Evolutionary conservation across 2,888 invertebrate genomes (phyloP), one percentile per base, ranked within the genome.

Genomic region (Thysanoteuthis rhombus): DNA sequence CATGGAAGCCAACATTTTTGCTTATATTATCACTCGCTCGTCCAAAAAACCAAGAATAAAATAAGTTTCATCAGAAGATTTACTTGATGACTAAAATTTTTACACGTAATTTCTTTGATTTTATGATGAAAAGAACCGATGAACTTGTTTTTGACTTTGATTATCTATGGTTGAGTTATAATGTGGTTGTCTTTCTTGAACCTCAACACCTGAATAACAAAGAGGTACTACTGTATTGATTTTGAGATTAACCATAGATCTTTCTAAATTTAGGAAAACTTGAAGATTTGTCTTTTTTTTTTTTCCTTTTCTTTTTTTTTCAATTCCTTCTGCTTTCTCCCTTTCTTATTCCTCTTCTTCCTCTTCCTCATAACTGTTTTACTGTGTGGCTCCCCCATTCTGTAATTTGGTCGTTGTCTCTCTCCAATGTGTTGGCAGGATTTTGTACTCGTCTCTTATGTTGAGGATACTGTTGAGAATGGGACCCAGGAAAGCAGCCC

Each of bases 401-500:
- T 52, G 25, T 52, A 75, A 75, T 36, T n/a, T 75, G 75, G 12
- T 75, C n/a, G 12, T n/a, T 75, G 32, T 58, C n/a, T n/a, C 75
- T 75, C 75, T 75, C 36, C n/a, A n/a, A n/a, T 75, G 75, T 75
- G n/a, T 52, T 42, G 40, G n/a, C 92, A 92, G 92, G 92, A 92
- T 92, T 92, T 92, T 92, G 92, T 92, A n/a, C 92, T 92, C n/a
- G 45, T 92, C 32, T 40, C 92, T 92, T 92, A 92, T n/a, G 42
- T 39, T 42, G 92, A 92, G 28, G 40, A 40, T 8, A 25, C 28
- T 39, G 25, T 42, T 90, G 38, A 45, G 42, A n/a, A 58, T 38
- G 36, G n/a, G 0, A 47, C 42, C 47, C 94, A 94, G 93, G 94
- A 94, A 58, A 39, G 47, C 58, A 93, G 91, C 52, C 90, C 93